These are phyloP conservation scores for Anser cygnoides DNA, from an alignment of 2,113 vertebrate species.

Conservation along the genomic window DNA sequence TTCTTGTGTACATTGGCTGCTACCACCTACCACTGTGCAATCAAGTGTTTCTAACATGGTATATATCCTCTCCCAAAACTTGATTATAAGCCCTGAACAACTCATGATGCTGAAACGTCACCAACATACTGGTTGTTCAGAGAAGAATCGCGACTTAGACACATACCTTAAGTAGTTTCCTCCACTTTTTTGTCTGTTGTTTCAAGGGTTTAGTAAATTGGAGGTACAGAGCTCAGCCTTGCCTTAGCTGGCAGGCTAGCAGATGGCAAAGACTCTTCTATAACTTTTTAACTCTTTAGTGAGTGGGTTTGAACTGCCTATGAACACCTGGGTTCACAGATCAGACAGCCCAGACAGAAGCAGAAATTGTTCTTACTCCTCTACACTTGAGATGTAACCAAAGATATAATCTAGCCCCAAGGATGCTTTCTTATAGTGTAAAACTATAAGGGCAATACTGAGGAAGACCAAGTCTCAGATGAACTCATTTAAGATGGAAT, in stretches of 20 bases:
- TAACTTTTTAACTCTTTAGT: not conserved
- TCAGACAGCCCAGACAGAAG: not conserved
- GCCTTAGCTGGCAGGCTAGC: not conserved
- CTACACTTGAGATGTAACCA: fast-evolving
- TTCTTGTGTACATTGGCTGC: not conserved
- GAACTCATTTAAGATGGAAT: not conserved
- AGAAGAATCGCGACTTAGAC: not conserved
- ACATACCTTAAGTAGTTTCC: not conserved
- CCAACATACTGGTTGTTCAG: not conserved
- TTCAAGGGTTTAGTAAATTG: not conserved
- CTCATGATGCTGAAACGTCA: not conserved
- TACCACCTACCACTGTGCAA: not conserved
- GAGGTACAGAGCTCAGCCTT: not conserved
- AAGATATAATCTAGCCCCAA: not conserved
- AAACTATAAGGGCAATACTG: not conserved
- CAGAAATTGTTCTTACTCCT: not conserved
- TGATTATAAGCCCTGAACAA: not conserved
- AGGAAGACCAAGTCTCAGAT: not conserved
- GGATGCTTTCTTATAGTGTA: not conserved
- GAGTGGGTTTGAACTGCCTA: not conserved
- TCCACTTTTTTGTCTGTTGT: not conserved
- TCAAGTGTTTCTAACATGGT: not conserved
- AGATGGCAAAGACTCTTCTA: not conserved
- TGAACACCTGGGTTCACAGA: not conserved
- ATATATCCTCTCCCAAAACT: not conserved